phyloP scores from a whole-genome alignment of 30 jellyfish, hydroid and myxozoan genomes.

The Morbakka virulenta region DNA sequence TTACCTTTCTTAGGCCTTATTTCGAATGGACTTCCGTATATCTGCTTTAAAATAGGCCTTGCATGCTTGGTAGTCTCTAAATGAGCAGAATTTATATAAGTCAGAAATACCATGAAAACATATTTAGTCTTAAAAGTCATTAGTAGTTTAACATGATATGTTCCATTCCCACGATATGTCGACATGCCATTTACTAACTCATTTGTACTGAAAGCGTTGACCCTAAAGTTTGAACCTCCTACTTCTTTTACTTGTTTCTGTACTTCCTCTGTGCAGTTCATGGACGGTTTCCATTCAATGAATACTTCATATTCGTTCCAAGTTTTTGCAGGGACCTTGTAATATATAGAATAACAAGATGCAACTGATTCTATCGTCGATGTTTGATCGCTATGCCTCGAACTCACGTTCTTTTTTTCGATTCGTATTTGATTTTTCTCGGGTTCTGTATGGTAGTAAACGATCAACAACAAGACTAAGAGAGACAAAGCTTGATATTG shows the following conservation, averaged over 20 bases:
- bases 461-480: no score
- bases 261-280: constrained; percentile 52
- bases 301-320: constrained; percentile 53
- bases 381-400: no score
- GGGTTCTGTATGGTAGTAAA: no score
- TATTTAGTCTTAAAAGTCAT: constrained; percentile 70
- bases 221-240: constrained; percentile 75
- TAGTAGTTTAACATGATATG: constrained; percentile 68
- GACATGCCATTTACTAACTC: constrained; percentile 68
- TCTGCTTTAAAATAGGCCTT: constrained; percentile 65
- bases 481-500: no score
- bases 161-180: constrained; percentile 47
- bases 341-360: no score
- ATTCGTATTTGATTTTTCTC: no score
- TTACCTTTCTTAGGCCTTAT: constrained; percentile 11
- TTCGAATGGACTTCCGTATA: constrained; percentile 78
- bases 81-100: constrained; percentile 66
- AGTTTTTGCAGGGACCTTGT: no score
- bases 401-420: no score
- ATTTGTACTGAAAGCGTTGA: constrained; percentile 79
- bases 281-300: constrained; percentile 53
- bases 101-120: constrained; percentile 62
- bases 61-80: constrained; percentile 65
- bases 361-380: no score
- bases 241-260: constrained; percentile 10